Conservation (phyloP, 2,888 invertebrate species). For the Tanytarsus gracilentus region DNA sequence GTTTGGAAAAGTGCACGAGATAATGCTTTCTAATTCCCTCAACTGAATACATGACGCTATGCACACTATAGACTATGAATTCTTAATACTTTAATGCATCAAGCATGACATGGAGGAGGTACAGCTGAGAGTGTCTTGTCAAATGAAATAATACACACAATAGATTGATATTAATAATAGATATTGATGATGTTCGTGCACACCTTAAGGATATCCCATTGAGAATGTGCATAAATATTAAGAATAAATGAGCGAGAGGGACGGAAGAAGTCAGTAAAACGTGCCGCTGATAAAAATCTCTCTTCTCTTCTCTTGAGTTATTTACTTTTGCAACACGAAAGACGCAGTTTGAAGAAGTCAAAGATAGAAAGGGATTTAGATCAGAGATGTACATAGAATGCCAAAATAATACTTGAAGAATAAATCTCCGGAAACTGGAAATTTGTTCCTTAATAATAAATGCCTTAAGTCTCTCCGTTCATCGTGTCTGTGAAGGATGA, state of each 20-base stretch:
- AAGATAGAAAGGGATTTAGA: neutral
- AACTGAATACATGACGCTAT: neutral
- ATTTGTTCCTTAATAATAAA: slow-evolving; percentile 10
- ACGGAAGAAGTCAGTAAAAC: no score
- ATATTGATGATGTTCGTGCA: no score
- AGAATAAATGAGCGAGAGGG: no score
- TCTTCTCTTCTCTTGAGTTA: no score
- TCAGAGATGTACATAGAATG: neutral
- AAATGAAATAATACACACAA: no score
- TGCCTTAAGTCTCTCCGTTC: slow-evolving; percentile 10
- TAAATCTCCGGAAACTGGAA: slow-evolving; percentile 22
- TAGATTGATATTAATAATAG: no score
- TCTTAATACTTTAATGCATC: slow-evolving; percentile 24
- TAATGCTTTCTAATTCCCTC: slow-evolving; percentile 22
- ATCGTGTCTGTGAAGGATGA: no score
- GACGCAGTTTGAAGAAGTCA: no score
- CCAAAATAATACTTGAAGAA: neutral
- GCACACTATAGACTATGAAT: slow-evolving; percentile 2
- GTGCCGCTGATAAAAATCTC: no score
- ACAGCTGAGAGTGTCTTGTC: neutral
- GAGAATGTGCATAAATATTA: no score
- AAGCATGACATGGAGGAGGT: slow-evolving; percentile 4
- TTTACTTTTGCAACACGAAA: no score
- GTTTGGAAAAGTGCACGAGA: neutral
- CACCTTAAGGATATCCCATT: no score